Evolutionary conservation across 64 coral and sea anemone species (phyloP).

Genomic region (Porites lutea): DNA sequence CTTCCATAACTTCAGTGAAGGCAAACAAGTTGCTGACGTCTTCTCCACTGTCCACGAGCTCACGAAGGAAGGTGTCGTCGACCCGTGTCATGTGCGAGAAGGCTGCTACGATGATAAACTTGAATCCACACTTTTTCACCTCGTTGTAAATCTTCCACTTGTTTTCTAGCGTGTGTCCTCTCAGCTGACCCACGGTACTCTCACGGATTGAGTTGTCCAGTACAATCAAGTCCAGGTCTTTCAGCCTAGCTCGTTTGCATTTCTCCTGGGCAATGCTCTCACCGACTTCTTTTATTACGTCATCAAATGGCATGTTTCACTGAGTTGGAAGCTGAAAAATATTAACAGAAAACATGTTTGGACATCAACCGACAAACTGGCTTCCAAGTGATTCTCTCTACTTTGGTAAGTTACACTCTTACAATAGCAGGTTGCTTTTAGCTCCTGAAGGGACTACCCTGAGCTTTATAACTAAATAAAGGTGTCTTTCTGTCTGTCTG

Average conservation of each 20-base stretch:
- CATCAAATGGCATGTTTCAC: conserved; percentile 1
- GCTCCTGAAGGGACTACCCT: no score
- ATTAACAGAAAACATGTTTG: not conserved
- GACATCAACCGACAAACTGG: not conserved
- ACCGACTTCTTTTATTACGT: not conserved
- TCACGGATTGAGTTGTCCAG: conserved; percentile 32
- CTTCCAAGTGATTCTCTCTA: not conserved
- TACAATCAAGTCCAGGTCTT: not conserved
- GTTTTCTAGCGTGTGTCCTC: conserved; percentile 36
- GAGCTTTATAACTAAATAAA: no score
- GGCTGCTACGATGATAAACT: not conserved
- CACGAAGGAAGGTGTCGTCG: not conserved
- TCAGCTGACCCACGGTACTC: conserved; percentile 16
- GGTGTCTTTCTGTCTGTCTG: no score
- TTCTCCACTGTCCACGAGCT: not conserved
- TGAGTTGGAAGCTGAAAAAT: not conserved
- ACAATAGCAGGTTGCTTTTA: not conserved
- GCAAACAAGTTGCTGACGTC: not conserved
- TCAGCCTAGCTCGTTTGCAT: not conserved
- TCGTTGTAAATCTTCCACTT: conserved; percentile 27
- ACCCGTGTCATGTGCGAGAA: conserved; percentile 15
- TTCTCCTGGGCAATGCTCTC: not conserved
- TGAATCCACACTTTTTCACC: not conserved
- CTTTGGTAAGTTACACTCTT: not conserved
- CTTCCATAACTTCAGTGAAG: conserved; percentile 19